A percentile compares a stretch with the other conserved stretches of the same genome.
Evolutionary conservation across 2,888 invertebrate species (phyloP).

Genomic region (Phortica magna): DNA sequence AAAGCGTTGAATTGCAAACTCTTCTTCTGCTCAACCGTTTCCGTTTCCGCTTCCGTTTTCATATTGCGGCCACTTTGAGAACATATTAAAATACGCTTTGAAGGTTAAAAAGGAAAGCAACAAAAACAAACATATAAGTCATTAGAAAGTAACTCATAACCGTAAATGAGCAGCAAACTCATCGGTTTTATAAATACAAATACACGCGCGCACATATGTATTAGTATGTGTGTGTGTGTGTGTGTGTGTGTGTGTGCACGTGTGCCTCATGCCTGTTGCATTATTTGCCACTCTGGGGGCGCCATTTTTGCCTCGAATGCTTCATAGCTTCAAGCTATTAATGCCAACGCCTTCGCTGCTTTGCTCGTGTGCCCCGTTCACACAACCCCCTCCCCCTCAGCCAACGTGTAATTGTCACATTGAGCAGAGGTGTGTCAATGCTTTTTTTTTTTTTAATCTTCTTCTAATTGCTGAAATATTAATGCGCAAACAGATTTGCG

Average conservation of each 20-base stretch:
- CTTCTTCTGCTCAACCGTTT: not conserved
- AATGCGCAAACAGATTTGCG: slow-evolving; percentile 16
- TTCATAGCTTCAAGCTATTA: not conserved
- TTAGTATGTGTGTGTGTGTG: not conserved
- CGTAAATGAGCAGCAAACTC: not conserved
- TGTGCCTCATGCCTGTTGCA: not conserved
- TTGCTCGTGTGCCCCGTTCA: not conserved
- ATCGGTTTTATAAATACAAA: too few species aligned
- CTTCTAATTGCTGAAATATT: slow-evolving; percentile 1
- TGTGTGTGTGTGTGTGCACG: too few species aligned
- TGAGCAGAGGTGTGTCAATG: not conserved
- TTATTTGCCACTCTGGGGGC: not conserved
- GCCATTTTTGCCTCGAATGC: too few species aligned
- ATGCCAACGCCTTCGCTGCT: not conserved
- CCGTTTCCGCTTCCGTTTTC: not conserved
- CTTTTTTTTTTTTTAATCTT: not conserved
- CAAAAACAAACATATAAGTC: not conserved
- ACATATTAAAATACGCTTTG: too few species aligned
- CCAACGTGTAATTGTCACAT: too few species aligned
- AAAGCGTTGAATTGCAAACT: not conserved
- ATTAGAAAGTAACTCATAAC: not conserved
- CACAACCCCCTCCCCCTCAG: not conserved
- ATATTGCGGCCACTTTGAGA: too few species aligned
- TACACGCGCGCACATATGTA: too few species aligned
- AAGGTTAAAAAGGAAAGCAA: not conserved